Base-by-base conservation (phyloP, 2,797 vertebrate genomes). In the Babyrousa celebensis region DNA sequence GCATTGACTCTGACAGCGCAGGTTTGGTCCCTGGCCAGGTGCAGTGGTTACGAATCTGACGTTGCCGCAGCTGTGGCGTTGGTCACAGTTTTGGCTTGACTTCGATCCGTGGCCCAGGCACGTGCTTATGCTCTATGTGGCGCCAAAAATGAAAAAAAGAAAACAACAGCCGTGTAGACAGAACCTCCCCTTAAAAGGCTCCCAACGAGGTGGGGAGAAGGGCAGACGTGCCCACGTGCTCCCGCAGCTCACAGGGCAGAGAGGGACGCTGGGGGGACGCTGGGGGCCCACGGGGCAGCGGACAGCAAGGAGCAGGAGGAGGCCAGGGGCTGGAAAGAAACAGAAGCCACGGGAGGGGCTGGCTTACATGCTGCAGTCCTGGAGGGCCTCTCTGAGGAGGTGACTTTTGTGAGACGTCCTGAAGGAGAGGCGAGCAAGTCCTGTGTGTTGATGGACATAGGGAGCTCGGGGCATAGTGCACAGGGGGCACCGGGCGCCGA, bases 211-310 rank as follows among this genome's bases (percentile, higher is more conserved):
- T 0, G 17, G 5, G 27, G 23, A 17, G 68, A 0, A 3, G 63
- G 43, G 23, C 14, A n/a, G 56, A 1, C 0, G 0, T 0, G 1
- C 6, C 23, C 54, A 0, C 1, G 2, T 0, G 0, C 17, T 18
- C 12, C 10, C 0, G 63, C 1, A 15, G 17, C 40, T 21, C 0
- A 5, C 3, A 12, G 40, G 16, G 27, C 2, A 6, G 32, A n/a
- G 36, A 60, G 5, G n/a, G 29, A 1, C 4, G n/a, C 2, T 0
- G 10, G 20, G 1, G 5, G n/a, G 29, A 1, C 4, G n/a, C 2
- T 0, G 10, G 20, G 1, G 43, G 0, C 54, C 11, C 15, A 0
- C 0, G 1, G 14, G 7, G 74, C 3, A 0, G 8, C 0, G 6
- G 18, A 4, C 16, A 9, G 14, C 8, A 48, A 10, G 27, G 12